Evolutionary conservation across 1,140 invertebrate genomes (phyloP), one percentile per base, ranked within the genome.

Genomic region (Lepidurus apus): DNA sequence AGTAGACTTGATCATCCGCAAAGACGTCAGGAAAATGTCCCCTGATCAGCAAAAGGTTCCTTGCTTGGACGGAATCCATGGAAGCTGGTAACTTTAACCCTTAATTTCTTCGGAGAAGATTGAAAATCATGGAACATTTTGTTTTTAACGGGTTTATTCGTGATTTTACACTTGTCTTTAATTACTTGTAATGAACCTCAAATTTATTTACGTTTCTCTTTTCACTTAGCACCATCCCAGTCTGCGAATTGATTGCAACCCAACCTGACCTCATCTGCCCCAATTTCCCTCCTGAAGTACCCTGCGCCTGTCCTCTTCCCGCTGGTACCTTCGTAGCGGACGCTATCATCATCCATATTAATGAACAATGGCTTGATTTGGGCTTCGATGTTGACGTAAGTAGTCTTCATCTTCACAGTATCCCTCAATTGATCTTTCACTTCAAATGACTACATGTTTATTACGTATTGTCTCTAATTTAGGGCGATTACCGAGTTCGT

Each of bases 61-160:
- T 7, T 77, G 76, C 76, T 44, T 77, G 21, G 65, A 77, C 11
- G 76, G 76, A 45, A 77, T 77, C 17, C 34, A 45, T 77, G 76
- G 76, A 3, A 77, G 44, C 17, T 77, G 76, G 76, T 77, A 47
- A 77, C 43, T 45, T 0, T 10, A 7, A 42, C 34, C 3, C 34
- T 34, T 34, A 24, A 24, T 1, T 10, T 47, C 17, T 24, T 13
- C 9, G 10, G 10, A 44, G n/a, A 47, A 24, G 7, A 76, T n/a
- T 7, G 44, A 53, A 21, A 44, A 17, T 17, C 34, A 11, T 26
- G 26, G 26, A 26, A 26, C 0, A 26, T 26, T 26, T 26, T 26
- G 26, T 26, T 26, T 26, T 26, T 26, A 26, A 26, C 26, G 26
- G 26, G 26, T 26, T 26, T 26, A 26, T 26, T 26, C 26, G 2